These are phyloP conservation scores for Apodemia mormo DNA, from an alignment of 2,888 invertebrate genomes.

Conservation along the genomic window DNA sequence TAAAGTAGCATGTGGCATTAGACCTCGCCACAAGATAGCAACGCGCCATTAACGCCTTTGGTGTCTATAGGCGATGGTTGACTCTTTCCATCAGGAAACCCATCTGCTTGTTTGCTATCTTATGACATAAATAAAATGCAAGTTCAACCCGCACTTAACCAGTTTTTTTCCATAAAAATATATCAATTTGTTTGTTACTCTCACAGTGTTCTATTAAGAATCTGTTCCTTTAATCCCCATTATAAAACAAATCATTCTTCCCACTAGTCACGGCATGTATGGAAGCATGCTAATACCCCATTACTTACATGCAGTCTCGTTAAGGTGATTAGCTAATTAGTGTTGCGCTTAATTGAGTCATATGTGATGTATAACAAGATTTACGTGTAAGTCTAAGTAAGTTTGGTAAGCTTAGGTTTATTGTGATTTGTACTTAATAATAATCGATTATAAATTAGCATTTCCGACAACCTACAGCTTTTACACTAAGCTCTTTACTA, in stretches of 20 bases:
- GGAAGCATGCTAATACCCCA: constrained; percentile 43
- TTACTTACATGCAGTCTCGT: constrained; percentile 38
- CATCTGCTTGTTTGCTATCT: too few species aligned
- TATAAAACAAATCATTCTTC: constrained; percentile 9
- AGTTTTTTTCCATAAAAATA: too few species aligned
- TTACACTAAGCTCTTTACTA: too few species aligned
- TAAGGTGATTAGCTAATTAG: constrained; percentile 22
- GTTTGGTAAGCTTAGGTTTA: neutral
- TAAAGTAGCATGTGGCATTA: too few species aligned
- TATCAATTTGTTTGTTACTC: too few species aligned
- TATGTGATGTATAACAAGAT: constrained; percentile 15
- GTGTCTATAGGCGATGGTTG: too few species aligned
- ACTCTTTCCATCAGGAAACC: too few species aligned
- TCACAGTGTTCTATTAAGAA: neutral
- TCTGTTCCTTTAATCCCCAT: neutral
- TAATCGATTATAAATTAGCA: neutral
- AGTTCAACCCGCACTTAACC: too few species aligned
- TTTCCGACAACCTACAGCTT: too few species aligned
- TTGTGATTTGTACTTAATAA: constrained; percentile 5
- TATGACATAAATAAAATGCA: too few species aligned
- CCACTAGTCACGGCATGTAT: constrained; percentile 36
- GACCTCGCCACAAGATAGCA: too few species aligned
- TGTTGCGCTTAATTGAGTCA: constrained; percentile 17
- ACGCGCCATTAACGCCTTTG: too few species aligned
- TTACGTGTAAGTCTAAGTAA: constrained; percentile 7